A percentile compares a stretch with the other conserved stretches of the same genome.
Evolutionary conservation across 2,113 vertebrate genomes (phyloP).

Genomic region (Manacus vitellinus): DNA sequence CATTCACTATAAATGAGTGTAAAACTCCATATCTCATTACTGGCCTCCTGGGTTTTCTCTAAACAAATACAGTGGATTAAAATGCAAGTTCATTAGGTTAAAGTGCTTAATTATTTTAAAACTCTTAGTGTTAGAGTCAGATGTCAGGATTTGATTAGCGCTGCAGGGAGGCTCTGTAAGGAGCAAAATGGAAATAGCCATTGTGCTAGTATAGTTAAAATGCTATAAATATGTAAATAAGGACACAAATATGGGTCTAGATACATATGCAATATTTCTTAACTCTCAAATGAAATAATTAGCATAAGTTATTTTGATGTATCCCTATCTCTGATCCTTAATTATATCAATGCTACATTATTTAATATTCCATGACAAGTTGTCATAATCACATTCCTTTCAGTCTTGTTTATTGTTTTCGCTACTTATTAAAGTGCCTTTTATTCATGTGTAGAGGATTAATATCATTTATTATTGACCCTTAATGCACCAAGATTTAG

Average conservation of each 20-base stretch:
- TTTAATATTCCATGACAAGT: conserved; percentile 52
- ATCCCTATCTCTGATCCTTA: conserved; percentile 43
- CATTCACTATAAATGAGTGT: background rate
- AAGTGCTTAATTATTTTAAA: conserved; percentile 66
- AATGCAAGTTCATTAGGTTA: conserved; percentile 61
- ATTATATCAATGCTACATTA: conserved; percentile 50
- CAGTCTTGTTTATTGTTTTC: background rate
- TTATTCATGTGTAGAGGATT: background rate
- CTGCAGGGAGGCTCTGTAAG: conserved; percentile 32
- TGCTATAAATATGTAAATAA: conserved; percentile 63
- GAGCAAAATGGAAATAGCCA: conserved; percentile 51
- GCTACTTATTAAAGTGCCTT: conserved; percentile 9
- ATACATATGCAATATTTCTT: conserved; percentile 58
- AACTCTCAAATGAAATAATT: conserved; percentile 65
- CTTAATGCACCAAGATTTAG: background rate
- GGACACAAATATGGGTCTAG: conserved; percentile 34
- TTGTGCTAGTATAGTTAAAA: conserved; percentile 28
- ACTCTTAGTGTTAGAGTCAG: conserved; percentile 39
- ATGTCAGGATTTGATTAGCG: conserved; percentile 57
- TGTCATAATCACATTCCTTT: conserved; percentile 43
- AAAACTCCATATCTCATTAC: conserved; percentile 30
- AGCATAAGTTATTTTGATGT: conserved; percentile 50
- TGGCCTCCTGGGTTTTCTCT: background rate
- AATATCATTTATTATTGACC: background rate
- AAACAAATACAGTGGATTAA: conserved; percentile 45